A percentile compares a stretch with the other conserved stretches of the same genome.
These are phyloP conservation scores for Archivesica marissinica DNA, from an alignment of 1,140 invertebrate genomes.

Conservation along the genomic window DNA sequence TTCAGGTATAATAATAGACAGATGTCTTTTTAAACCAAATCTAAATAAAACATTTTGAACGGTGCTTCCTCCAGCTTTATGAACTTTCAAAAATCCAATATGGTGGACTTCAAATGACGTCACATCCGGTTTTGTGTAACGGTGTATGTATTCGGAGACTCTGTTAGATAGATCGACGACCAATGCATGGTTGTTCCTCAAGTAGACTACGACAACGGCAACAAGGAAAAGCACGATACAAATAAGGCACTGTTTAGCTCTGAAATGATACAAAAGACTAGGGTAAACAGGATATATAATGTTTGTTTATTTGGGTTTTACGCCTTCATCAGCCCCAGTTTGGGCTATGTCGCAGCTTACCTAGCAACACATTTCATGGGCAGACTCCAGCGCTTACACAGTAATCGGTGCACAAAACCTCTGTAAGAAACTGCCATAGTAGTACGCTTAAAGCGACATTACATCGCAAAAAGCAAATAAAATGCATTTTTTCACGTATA, in stretches of 20 bases:
- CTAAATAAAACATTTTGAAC: constrained; percentile 64
- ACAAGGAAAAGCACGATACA: neutral
- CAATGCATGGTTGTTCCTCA: constrained; percentile 3
- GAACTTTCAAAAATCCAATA: constrained; percentile 66
- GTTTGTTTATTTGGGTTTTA: too few species aligned
- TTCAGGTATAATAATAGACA: constrained; percentile 60
- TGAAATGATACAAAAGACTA: too few species aligned
- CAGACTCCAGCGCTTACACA: too few species aligned
- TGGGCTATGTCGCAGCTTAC: too few species aligned
- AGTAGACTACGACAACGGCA: neutral
- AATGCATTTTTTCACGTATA: too few species aligned
- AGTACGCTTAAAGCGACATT: too few species aligned
- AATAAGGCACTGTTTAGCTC: neutral
- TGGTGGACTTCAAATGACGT: constrained; percentile 48
- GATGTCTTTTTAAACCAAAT: constrained; percentile 48
- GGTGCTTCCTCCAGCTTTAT: constrained; percentile 65
- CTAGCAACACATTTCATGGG: too few species aligned
- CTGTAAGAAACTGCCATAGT: too few species aligned
- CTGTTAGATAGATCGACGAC: constrained; percentile 9
- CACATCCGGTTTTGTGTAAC: neutral
- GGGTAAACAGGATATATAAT: too few species aligned
- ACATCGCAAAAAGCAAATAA: too few species aligned
- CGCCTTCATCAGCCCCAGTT: too few species aligned
- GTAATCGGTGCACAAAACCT: too few species aligned
- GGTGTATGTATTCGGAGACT: neutral